A percentile compares a stretch with the other conserved stretches of the same genome.
phyloP scores from a whole-genome alignment of 2,113 vertebrate genomes.

The Ailurus styani region DNA sequence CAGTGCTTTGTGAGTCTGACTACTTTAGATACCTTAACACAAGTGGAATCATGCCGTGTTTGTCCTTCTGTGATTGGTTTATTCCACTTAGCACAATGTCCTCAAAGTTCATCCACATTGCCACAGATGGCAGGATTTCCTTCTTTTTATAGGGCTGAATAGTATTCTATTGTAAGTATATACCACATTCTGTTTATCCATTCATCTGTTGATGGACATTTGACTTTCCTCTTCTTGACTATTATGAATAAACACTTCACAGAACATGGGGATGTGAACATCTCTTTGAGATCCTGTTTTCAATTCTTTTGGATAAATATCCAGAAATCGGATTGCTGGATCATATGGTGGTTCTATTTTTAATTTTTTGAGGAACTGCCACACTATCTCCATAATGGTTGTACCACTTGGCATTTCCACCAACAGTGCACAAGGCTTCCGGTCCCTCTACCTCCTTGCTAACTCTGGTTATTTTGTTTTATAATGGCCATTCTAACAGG shows the following conservation, averaged over 20 bases:
- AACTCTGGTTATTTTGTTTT: neutral
- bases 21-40: fast-evolving
- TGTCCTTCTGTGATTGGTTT: neutral
- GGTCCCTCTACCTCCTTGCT: neutral
- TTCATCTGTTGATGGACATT: neutral
- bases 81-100: neutral
- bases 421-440: neutral
- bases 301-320: neutral
- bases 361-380: neutral
- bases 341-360: neutral
- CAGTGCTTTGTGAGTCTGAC: neutral
- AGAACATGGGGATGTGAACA: neutral
- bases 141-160: neutral
- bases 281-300: neutral
- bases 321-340: neutral
- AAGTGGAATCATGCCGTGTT: neutral
- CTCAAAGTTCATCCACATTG: neutral
- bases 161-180: neutral
- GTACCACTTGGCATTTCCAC: neutral
- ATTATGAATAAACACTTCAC: neutral
- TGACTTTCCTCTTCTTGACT: neutral
- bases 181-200: neutral
- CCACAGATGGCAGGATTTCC: neutral
- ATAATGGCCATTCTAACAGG: neutral
- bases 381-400: neutral